Conservation (phyloP, 2,797 vertebrate genomes). For the Dryobates pubescens region DNA sequence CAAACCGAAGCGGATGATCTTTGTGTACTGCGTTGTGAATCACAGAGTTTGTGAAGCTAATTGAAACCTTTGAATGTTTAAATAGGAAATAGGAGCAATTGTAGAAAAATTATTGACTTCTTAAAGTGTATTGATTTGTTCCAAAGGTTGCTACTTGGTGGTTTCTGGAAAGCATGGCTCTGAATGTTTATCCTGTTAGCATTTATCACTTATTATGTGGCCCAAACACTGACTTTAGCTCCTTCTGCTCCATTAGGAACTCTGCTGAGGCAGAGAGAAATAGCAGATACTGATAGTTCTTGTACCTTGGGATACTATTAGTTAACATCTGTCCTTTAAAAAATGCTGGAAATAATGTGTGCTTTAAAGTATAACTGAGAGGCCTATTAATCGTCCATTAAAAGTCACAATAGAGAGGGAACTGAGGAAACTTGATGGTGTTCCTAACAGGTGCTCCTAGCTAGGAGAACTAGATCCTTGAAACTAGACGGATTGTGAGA, state of each 20-base stretch:
- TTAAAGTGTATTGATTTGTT: constrained; percentile 25
- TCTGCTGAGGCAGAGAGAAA: neutral
- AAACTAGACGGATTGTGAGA: neutral
- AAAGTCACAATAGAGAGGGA: neutral
- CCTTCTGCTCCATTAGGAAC: neutral
- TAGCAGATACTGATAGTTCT: neutral
- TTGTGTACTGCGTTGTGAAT: neutral
- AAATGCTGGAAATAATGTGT: neutral
- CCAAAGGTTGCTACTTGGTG: neutral
- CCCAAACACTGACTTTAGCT: neutral
- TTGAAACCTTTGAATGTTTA: neutral
- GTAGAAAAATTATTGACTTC: constrained; percentile 1
- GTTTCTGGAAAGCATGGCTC: neutral
- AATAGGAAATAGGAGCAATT: neutral
- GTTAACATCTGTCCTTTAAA: neutral
- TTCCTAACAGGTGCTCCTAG: neutral
- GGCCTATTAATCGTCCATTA: neutral
- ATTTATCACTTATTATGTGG: neutral
- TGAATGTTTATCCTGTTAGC: neutral
- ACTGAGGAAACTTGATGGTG: neutral
- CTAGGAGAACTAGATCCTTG: neutral
- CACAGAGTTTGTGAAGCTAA: neutral
- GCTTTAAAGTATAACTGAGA: neutral
- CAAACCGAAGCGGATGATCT: neutral
- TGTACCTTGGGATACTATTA: neutral